phyloP scores from a whole-genome alignment of 2,888 invertebrate genomes.

The Rhorus exstirpatorius region DNA sequence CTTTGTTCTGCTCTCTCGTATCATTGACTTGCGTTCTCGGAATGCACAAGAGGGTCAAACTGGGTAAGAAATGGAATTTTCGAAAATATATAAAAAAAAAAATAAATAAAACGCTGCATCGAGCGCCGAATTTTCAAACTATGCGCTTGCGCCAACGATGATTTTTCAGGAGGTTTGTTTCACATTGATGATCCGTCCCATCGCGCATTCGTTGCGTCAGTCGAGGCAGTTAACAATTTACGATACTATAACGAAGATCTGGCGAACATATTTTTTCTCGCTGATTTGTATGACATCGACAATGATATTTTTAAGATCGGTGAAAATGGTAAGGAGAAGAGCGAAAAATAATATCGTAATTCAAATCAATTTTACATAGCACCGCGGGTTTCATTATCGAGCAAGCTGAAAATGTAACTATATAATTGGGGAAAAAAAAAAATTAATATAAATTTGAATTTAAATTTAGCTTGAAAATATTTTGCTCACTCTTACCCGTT shows the following conservation, averaged over 20 bases:
- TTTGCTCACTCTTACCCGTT: no score
- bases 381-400: no score
- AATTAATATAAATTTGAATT: no score
- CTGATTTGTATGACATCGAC: constrained; percentile 51
- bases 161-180: constrained; percentile 88
- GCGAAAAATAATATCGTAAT: not conserved
- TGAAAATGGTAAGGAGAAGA: constrained; percentile 68
- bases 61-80: constrained; percentile 64
- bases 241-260: constrained; percentile 73
- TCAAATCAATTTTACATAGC: no score
- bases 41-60: constrained; percentile 65
- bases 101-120: not conserved
- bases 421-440: no score
- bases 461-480: no score
- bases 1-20: constrained; percentile 39
- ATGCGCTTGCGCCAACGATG: no score
- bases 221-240: constrained; percentile 86
- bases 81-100: not conserved
- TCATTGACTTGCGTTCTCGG: constrained; percentile 69
- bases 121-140: not conserved
- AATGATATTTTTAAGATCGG: constrained; percentile 72
- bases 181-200: constrained; percentile 87
- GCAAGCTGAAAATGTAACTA: no score
- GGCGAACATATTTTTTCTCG: constrained; percentile 69
- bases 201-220: constrained; percentile 88